Evolutionary conservation across 2,797 vertebrate species (phyloP).

Genomic region (Dicrostonyx torquatus): DNA sequence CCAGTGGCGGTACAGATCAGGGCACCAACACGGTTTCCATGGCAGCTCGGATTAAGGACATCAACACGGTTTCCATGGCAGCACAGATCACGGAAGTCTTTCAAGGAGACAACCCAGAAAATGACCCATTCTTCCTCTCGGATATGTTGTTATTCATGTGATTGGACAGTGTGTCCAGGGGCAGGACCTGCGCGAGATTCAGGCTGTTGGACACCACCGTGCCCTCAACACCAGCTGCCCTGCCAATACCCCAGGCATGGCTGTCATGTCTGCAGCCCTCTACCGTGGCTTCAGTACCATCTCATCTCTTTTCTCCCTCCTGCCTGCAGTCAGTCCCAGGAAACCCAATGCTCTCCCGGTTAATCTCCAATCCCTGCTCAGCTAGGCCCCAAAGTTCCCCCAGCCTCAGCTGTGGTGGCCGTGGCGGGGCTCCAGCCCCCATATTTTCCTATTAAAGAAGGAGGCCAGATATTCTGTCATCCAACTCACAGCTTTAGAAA

Average conservation of each 20-base stretch:
- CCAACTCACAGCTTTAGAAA: not conserved
- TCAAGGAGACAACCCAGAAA: not conserved
- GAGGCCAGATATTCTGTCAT: not conserved
- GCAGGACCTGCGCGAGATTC: not conserved
- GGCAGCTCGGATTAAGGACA: too few species aligned
- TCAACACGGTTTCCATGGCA: not conserved
- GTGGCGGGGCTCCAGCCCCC: too few species aligned
- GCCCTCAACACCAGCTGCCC: not conserved
- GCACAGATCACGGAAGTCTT: not conserved
- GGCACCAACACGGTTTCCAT: too few species aligned
- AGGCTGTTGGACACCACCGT: not conserved
- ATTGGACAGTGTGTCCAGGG: not conserved
- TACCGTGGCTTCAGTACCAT: too few species aligned
- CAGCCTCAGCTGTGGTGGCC: too few species aligned
- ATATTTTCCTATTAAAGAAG: not conserved
- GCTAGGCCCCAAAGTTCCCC: too few species aligned
- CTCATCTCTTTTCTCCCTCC: too few species aligned
- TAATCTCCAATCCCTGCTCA: too few species aligned
- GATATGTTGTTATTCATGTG: not conserved
- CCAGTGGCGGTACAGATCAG: too few species aligned
- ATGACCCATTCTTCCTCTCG: not conserved
- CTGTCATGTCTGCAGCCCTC: not conserved
- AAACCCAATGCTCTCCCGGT: too few species aligned
- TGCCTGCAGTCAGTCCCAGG: too few species aligned
- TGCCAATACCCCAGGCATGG: not conserved